These are phyloP conservation scores for Eunapius fragilis DNA, from an alignment of 37 sponge, comb jelly and placozoan genomes.

Conservation along the genomic window DNA sequence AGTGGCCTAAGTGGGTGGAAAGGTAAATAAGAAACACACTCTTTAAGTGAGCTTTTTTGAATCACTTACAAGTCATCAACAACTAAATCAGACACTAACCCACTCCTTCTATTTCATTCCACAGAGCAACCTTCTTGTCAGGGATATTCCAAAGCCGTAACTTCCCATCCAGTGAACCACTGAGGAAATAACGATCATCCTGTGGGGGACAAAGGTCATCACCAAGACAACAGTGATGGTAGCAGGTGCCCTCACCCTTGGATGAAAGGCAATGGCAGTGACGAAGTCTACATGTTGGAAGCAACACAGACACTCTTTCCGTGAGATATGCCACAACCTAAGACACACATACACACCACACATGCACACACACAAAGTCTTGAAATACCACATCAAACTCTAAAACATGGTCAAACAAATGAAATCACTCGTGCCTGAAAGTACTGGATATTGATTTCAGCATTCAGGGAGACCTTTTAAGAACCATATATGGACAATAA, in stretches of 20 bases:
- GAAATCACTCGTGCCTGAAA: no score
- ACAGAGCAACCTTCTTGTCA: conserved; percentile 93
- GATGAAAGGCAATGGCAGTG: conserved; percentile 94
- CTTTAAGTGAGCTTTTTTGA: no score
- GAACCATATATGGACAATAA: no score
- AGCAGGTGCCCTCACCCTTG: conserved; percentile 57
- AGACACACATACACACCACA: no score
- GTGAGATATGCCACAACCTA: conserved; percentile 93
- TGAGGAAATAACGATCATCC: conserved; percentile 96
- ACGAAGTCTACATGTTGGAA: conserved; percentile 97
- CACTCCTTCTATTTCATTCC: conserved; percentile 94
- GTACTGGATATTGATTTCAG: no score
- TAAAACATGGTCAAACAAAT: no score
- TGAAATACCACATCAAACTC: no score
- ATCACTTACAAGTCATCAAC: neutral
- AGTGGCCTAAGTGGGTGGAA: no score
- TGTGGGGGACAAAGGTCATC: conserved; percentile 21
- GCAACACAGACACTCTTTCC: conserved; percentile 91
- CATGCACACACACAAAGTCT: no score
- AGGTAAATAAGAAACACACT: no score
- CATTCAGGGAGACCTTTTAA: no score
- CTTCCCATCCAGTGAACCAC: conserved; percentile 95
- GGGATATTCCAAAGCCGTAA: conserved; percentile 95
- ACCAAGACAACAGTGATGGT: neutral
- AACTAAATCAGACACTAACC: conserved; percentile 28